phyloP scores from a whole-genome alignment of 2,797 vertebrate genomes.

The Hafferia zeledoni region DNA sequence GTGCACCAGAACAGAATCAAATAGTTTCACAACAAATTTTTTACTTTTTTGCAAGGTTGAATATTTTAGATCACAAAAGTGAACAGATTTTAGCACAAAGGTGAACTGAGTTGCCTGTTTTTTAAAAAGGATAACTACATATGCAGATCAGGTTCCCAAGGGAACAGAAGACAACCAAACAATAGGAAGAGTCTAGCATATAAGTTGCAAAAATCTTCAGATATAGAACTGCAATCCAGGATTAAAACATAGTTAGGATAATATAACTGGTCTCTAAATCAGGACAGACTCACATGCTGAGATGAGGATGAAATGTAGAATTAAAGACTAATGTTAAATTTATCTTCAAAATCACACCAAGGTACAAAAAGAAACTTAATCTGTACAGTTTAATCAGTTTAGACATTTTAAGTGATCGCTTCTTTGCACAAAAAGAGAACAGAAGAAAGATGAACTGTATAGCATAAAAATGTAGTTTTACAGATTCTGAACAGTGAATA shows the following conservation, averaged over 20 bases:
- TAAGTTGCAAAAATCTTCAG: neutral
- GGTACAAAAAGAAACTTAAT: neutral
- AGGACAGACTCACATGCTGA: neutral
- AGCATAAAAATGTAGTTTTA: neutral
- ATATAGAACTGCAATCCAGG: neutral
- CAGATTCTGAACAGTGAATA: neutral
- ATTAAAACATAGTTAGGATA: neutral
- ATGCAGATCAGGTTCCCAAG: neutral
- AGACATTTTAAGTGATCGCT: neutral
- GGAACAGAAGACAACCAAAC: neutral
- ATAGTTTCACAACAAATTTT: neutral
- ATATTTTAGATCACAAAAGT: neutral
- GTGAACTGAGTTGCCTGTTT: neutral
- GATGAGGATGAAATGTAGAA: neutral
- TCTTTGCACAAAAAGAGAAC: neutral
- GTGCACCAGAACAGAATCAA: neutral
- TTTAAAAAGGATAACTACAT: neutral
- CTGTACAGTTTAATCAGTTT: neutral
- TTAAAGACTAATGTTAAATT: neutral
- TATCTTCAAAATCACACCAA: neutral
- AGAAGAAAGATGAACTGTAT: neutral
- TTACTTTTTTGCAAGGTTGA: neutral
- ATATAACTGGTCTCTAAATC: neutral
- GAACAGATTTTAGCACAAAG: neutral
- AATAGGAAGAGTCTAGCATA: neutral